Evolutionary conservation across 1,140 invertebrate species (phyloP), one percentile per base, ranked within the genome.

Genomic region (Caenorhabditis tropicalis): DNA sequence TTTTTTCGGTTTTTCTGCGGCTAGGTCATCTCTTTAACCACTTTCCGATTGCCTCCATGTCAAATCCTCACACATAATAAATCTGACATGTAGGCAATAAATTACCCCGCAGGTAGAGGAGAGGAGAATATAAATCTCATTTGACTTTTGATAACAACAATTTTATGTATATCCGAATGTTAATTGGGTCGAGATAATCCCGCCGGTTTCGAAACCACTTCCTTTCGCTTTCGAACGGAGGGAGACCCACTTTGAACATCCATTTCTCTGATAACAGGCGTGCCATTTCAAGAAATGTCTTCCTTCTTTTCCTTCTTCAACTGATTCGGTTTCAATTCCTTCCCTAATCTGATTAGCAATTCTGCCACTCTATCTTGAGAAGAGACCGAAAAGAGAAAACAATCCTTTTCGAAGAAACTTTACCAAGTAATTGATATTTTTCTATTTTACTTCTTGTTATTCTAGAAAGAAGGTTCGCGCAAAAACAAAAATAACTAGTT

Each of bases 31-130:
- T 36, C 36, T 65, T 19, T 16, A 43, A n/a, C 10, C n/a, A 21
- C 12, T 31, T 6, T 16, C 6, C 21, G 9, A 74, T 9, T 43
- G 10, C 21, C 4, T 43, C 65, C n/a, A 24, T 74, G 21, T 74
- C 65, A 74, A 46, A 74, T 12, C 65, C 65, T 39, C 65, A 74
- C 65, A 74, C 65, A 74, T 74, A 74, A 74, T 74, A 74, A 74
- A 74, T 74, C 65, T 74, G 65, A 74, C 65, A 74, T 74, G 65
- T n/a, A 74, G 65, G 36, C 65, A 74, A 74, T 74, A 46, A 74
- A 43, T 74, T 74, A 74, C 65, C 36, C n/a, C n/a, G n/a, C n/a
- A n/a, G n/a, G 65, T 36, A 43, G 29, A 46, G 7, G 10, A 12
- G 10, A 19, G 5, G 4, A n/a, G 53, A 58, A 58, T 58, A 12